Conservation (phyloP, 2,888 invertebrate genomes). For the Zaprionus obscuricornis region DNA sequence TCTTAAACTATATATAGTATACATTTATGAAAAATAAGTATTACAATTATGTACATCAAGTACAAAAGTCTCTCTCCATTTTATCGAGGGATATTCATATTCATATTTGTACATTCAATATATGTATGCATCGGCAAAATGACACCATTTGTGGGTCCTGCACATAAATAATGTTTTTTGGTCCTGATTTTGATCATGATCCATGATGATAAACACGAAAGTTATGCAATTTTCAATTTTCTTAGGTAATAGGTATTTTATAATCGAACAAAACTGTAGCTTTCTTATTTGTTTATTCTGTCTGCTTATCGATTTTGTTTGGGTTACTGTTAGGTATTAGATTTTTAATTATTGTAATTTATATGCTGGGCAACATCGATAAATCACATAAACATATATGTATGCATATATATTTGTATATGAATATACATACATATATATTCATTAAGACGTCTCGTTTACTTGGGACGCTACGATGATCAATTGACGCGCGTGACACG, state of each 20-base stretch:
- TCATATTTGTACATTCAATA: slow-evolving; percentile 49
- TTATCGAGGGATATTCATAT: slow-evolving; percentile 36
- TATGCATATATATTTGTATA: too few species aligned
- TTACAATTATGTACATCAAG: slow-evolving; percentile 48
- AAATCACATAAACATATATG: slow-evolving; percentile 29
- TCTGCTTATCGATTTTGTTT: slow-evolving; percentile 21
- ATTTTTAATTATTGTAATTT: slow-evolving; percentile 47
- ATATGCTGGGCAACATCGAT: slow-evolving; percentile 30
- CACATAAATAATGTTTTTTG: too few species aligned
- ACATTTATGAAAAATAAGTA: slow-evolving; percentile 63
- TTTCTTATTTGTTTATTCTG: slow-evolving; percentile 9
- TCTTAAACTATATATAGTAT: slow-evolving; percentile 49
- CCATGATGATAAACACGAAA: too few species aligned
- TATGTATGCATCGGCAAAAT: too few species aligned
- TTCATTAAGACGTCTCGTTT: slow-evolving; percentile 22
- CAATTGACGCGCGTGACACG: too few species aligned
- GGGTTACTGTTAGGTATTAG: slow-evolving; percentile 37
- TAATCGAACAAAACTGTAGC: neutral
- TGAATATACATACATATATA: slow-evolving; percentile 19
- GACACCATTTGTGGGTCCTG: too few species aligned
- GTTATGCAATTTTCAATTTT: too few species aligned
- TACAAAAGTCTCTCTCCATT: slow-evolving; percentile 61
- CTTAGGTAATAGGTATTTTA: too few species aligned
- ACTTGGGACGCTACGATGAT: too few species aligned
- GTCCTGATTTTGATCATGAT: too few species aligned